phyloP scores from a whole-genome alignment of 2,113 vertebrate genomes.

The Albula glossodonta region DNA sequence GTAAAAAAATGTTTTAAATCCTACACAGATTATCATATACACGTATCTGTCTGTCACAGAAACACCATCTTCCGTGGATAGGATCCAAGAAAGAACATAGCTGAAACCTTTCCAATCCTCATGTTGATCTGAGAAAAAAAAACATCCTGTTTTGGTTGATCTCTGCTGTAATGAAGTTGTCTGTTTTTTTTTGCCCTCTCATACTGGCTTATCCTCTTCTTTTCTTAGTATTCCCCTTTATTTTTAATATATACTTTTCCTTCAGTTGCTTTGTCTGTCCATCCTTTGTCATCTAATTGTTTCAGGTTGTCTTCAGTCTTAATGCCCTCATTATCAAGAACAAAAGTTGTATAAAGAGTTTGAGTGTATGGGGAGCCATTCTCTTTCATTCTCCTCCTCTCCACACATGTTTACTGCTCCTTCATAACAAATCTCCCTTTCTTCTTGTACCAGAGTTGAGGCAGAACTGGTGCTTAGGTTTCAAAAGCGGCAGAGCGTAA shows the following conservation, averaged over 20 bases:
- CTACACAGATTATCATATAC: too few species aligned
- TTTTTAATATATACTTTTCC: background rate
- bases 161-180: too few species aligned
- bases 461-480: constrained; percentile 36
- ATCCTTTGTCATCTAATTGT: background rate
- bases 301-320: background rate
- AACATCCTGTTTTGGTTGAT: background rate
- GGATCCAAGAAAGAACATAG: too few species aligned
- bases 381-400: constrained; percentile 13
- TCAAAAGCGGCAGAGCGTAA: constrained; percentile 43
- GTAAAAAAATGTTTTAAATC: too few species aligned
- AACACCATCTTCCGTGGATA: too few species aligned
- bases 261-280: background rate
- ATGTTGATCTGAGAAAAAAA: background rate
- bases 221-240: background rate
- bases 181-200: background rate
- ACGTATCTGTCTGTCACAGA: too few species aligned
- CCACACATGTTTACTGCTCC: constrained; percentile 28
- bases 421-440: constrained; percentile 30
- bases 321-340: background rate
- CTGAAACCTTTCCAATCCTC: background rate
- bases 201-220: background rate
- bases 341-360: constrained; percentile 19
- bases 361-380: constrained; percentile 18
- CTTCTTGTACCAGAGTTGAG: constrained; percentile 35